Base-by-base conservation (phyloP, 2,888 invertebrate species). In the Epirrita christyi region DNA sequence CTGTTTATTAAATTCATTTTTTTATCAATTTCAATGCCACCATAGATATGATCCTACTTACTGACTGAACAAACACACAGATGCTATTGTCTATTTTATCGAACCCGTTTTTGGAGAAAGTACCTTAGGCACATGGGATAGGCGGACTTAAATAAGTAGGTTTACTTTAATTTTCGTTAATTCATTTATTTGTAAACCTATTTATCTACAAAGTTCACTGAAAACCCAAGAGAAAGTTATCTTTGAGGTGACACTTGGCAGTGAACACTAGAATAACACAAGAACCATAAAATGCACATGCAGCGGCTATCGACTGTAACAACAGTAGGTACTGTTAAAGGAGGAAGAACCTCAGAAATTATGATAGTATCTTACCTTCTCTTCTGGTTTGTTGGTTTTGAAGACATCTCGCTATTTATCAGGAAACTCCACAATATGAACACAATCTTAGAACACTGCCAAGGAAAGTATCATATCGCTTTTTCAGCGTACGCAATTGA, bases 351-450 rank as follows among this genome's bases (percentile, higher is more conserved):
- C 54, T 54, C 10, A 41, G 57, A 68, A 70, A 61, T 52, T 70
- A 69, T 72, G 67, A 42, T 58, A 60, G 61, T 32, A 55, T 74
- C 82, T 93, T 86, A 95, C 96, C 95, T 94, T 85, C 95, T 93
- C 88, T 95, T 95, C 79, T 95, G 95, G 89, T 94, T 95, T 67
- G 93, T 91, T 77, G 90, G 90, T 78, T 92, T 93, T 59, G 89
- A 73, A 84, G 89, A 85, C 92, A 92, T 92, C 71, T 85, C 84
- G 62, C 68, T 73, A 82, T 86, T 83, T 83, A 75, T 79, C 84
- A 85, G 78, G 83, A 88, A 88, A 87, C 80, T 86, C 80, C 64
- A 78, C 90, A 86, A 89, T 88, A 90, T 80, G 84, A 86, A 69
- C 85, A 92, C 92, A 92, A 89, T 92, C 92, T 92, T 84, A 92